Evolutionary conservation across 2,888 invertebrate genomes (phyloP).

Genomic region (Drosophila buzzatii): DNA sequence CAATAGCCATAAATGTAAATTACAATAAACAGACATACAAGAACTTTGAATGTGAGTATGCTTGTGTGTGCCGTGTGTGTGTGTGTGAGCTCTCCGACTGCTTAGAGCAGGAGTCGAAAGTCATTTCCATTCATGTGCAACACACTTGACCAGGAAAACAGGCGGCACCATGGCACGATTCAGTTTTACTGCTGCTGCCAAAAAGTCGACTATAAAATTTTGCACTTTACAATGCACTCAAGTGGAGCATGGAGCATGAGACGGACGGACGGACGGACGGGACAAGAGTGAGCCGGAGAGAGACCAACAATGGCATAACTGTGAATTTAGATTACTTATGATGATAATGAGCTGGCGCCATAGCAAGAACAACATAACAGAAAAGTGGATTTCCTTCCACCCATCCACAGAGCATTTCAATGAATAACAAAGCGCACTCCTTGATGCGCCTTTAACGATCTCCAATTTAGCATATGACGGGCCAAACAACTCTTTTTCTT

Average conservation of each 20-base stretch:
- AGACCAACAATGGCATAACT: slow-evolving; percentile 59
- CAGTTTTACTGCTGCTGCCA: slow-evolving; percentile 45
- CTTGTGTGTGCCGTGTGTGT: slow-evolving; percentile 1
- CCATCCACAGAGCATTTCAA: slow-evolving; percentile 24
- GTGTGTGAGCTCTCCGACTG: neutral
- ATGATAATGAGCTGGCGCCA: slow-evolving; percentile 59
- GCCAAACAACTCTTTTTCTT: slow-evolving; percentile 7
- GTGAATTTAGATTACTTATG: slow-evolving; percentile 77
- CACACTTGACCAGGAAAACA: slow-evolving; percentile 32
- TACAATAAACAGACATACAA: slow-evolving; percentile 33
- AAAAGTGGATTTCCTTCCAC: neutral
- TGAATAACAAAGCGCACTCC: slow-evolving; percentile 62
- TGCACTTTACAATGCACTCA: slow-evolving; percentile 66
- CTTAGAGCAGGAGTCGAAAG: slow-evolving; percentile 23
- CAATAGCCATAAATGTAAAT: slow-evolving; percentile 72
- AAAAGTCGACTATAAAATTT: slow-evolving; percentile 62
- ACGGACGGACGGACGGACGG: neutral
- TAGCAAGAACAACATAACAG: slow-evolving; percentile 32
- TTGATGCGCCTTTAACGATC: slow-evolving; percentile 65
- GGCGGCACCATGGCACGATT: slow-evolving; percentile 26
- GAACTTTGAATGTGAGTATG: neutral
- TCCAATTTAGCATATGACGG: slow-evolving; percentile 48
- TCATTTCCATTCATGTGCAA: slow-evolving; percentile 50
- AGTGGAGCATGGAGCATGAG: slow-evolving; percentile 8
- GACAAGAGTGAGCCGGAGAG: neutral